Conservation (phyloP, 2,888 invertebrate species). For the Hemaris fuciformis region DNA sequence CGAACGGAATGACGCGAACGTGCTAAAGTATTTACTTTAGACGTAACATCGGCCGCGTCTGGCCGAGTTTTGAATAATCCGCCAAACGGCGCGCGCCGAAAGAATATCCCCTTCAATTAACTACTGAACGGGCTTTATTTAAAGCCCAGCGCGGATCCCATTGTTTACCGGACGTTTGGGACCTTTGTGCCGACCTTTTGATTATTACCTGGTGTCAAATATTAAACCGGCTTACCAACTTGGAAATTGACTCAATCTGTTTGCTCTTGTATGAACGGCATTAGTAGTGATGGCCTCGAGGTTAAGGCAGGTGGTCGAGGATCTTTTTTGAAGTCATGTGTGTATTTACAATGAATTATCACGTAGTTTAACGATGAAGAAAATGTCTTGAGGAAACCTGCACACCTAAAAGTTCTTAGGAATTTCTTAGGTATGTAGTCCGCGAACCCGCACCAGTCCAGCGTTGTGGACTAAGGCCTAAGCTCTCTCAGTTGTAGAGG, state of each 20-base stretch:
- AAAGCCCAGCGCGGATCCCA: constrained; percentile 8
- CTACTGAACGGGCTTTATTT: constrained; percentile 15
- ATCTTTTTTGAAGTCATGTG: too few relatives aligned
- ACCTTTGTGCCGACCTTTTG: neutral
- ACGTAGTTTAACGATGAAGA: too few relatives aligned
- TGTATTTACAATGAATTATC: too few relatives aligned
- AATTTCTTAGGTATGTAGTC: too few relatives aligned
- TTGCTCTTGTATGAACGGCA: neutral
- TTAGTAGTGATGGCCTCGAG: too few relatives aligned
- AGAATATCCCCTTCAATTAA: constrained; percentile 19
- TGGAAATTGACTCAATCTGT: neutral
- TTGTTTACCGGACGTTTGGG: neutral
- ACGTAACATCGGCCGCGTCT: constrained; percentile 8
- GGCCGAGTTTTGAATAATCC: constrained; percentile 19
- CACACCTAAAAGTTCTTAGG: too few relatives aligned
- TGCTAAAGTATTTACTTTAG: constrained; percentile 19
- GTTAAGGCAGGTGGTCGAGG: too few relatives aligned
- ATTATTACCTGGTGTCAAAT: neutral
- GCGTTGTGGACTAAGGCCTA: too few relatives aligned
- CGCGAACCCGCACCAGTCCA: too few relatives aligned
- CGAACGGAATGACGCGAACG: neutral
- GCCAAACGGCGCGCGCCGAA: constrained; percentile 11
- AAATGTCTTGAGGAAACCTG: too few relatives aligned
- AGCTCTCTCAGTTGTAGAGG: too few relatives aligned
- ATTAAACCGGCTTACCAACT: neutral